Base-by-base conservation (phyloP, 1,140 invertebrate genomes). In the Diuraphis noxia region DNA sequence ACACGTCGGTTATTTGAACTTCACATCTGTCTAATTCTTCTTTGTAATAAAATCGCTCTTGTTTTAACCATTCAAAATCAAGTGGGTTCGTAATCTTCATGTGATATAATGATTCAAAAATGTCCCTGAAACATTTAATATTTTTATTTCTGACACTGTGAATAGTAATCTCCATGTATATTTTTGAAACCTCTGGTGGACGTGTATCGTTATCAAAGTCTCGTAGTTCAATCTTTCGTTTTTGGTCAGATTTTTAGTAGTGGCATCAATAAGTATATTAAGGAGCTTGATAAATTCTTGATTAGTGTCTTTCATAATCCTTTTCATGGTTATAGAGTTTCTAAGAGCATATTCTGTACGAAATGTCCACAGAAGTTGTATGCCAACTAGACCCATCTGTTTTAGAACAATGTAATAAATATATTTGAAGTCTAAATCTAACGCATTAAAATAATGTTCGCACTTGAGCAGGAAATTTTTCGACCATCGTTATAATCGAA, bases 1-100 rank as follows among this genome's bases (percentile, higher is more conserved):
- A 96, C 0, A 98, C 97, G 93, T 99, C 98, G 92, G 99, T 98
- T 97, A 99, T 99, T 90, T 96, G 95, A 0, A 97, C 98, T 40
- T 96, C 94, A 7, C 89, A 82, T 17, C 34, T 23, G 30, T 99
- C 98, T 10, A 96, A 94, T 93, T 99, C 98, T 94, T 99, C 98
- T 94, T 98, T 97, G 94, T 99, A 99, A 93, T 99, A 99, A 93
- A 99, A 99, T 81, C 98, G 95, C 93, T 98, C 98, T 93, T 99
- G 98, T 93, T 99, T 99, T 84, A 98, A 93, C 98, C 98, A 99
- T 93, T 99, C 98, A 94, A 99, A 99, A 94, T 99, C 98, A 92
- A 96, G 97, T 0, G 97, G 96, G 0, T 97, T 98, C 92, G 96
- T 95, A 13, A 98, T 96, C 93, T 97, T 97, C 93, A 98, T 93